phyloP scores from a whole-genome alignment of 2,888 invertebrate species.

The Aspidapion aeneum region DNA sequence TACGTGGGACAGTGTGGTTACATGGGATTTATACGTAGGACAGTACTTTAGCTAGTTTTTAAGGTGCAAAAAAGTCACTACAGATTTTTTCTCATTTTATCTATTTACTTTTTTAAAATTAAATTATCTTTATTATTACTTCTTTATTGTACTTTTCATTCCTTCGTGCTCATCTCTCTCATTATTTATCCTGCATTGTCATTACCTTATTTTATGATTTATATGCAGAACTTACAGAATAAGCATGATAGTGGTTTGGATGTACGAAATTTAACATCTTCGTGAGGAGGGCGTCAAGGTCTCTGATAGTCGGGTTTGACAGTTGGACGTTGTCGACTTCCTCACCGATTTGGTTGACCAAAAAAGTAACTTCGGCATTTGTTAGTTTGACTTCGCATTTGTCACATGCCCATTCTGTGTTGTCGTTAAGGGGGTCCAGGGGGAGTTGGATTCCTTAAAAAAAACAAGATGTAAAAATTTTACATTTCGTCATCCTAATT shows the following conservation, averaged over 20 bases:
- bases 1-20: too few relatives aligned
- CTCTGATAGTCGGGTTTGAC: slow-evolving; percentile 57
- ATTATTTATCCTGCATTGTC: too few relatives aligned
- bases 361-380: slow-evolving; percentile 61
- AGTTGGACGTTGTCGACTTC: slow-evolving; percentile 68
- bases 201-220: too few relatives aligned
- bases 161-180: too few relatives aligned
- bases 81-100: too few relatives aligned
- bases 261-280: slow-evolving; percentile 74
- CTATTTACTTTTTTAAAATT: too few relatives aligned
- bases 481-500: too few relatives aligned
- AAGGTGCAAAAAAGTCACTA: too few relatives aligned
- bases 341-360: slow-evolving; percentile 70
- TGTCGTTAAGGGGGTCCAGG: slow-evolving; percentile 63
- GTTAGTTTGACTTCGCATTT: slow-evolving; percentile 62
- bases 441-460: slow-evolving; percentile 57
- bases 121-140: too few relatives aligned
- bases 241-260: slow-evolving; percentile 80
- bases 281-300: slow-evolving; percentile 61
- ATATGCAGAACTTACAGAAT: slow-evolving; percentile 56
- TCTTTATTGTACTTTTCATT: too few relatives aligned
- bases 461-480: slow-evolving; percentile 1
- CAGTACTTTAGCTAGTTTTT: too few relatives aligned
- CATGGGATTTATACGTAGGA: too few relatives aligned
- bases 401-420: slow-evolving; percentile 74